phyloP scores from a whole-genome alignment of 2,888 invertebrate genomes.

The Ptychoptera albimana region DNA sequence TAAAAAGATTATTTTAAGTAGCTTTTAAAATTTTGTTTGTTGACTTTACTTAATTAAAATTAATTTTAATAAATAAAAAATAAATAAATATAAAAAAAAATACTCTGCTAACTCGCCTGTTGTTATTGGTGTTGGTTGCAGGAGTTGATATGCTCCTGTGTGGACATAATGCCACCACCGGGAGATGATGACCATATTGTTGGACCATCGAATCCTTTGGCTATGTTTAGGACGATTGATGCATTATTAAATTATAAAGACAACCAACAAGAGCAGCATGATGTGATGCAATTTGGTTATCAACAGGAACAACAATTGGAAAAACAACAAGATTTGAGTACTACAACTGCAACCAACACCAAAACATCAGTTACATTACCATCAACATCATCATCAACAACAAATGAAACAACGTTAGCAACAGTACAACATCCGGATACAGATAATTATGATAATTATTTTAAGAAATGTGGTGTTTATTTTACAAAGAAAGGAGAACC shows the following conservation, averaged over 20 bases:
- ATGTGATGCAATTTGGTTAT: no score
- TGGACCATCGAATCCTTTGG: conserved; percentile 24
- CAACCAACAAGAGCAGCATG: conserved; percentile 33
- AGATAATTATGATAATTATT: conserved; percentile 7
- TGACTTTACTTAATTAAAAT: conserved; percentile 9
- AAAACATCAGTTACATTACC: conserved; percentile 2
- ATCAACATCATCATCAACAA: no score
- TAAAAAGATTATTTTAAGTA: conserved; percentile 7
- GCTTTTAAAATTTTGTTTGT: conserved; percentile 9
- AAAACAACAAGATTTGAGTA: conserved; percentile 31
- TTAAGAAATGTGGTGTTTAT: conserved; percentile 7
- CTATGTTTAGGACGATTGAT: conserved; percentile 24
- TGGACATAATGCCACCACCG: conserved; percentile 36
- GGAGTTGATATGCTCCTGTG: conserved; percentile 48
- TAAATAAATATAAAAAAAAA: conserved; percentile 1
- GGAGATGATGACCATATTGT: conserved; percentile 20
- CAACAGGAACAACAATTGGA: conserved; percentile 13
- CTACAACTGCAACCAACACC: conserved; percentile 12
- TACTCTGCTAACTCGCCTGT: conserved; percentile 18
- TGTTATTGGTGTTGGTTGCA: conserved; percentile 42
- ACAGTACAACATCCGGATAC: conserved; percentile 7
- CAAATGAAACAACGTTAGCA: no score
- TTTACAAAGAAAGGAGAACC: conserved; percentile 6
- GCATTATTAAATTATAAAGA: conserved; percentile 30
- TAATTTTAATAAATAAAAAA: conserved; percentile 8